Evolutionary conservation across 2,888 invertebrate species (phyloP).

Genomic region (Oscheius myriophilus): DNA sequence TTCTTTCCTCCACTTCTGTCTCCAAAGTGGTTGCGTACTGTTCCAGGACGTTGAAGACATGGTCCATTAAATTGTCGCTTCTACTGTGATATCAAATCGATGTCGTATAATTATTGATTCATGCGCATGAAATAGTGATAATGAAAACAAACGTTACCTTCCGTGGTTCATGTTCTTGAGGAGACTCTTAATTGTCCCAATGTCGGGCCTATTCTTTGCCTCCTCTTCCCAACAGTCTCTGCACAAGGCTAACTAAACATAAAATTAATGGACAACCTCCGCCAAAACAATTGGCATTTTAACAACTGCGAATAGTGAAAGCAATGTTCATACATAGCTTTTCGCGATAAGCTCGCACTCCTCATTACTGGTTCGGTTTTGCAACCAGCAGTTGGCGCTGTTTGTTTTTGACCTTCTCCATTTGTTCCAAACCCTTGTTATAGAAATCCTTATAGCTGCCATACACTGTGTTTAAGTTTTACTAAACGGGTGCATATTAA

Average conservation of each 20-base stretch:
- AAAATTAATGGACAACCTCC: no score
- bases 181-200: conserved; percentile 57
- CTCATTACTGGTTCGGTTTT: no score
- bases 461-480: no score
- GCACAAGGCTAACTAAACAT: conserved; percentile 57
- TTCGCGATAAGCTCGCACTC: no score
- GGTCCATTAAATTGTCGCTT: conserved; percentile 67
- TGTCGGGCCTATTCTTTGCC: conserved; percentile 57
- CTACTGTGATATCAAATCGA: conserved; percentile 33
- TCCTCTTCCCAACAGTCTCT: conserved; percentile 68
- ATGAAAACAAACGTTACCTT: conserved; percentile 38
- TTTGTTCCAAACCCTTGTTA: no score
- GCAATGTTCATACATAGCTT: no score
- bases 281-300: no score
- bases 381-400: no score
- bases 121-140: background rate
- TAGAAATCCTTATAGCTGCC: no score
- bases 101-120: background rate
- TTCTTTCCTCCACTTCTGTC: conserved; percentile 60
- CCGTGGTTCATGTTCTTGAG: conserved; percentile 64
- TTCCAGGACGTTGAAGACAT: conserved; percentile 66
- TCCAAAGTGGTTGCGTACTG: conserved; percentile 58
- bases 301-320: no score
- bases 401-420: no score
- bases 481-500: no score